phyloP scores from a whole-genome alignment of 2,797 vertebrate genomes.

The Arrhamphus sclerolepis region DNA sequence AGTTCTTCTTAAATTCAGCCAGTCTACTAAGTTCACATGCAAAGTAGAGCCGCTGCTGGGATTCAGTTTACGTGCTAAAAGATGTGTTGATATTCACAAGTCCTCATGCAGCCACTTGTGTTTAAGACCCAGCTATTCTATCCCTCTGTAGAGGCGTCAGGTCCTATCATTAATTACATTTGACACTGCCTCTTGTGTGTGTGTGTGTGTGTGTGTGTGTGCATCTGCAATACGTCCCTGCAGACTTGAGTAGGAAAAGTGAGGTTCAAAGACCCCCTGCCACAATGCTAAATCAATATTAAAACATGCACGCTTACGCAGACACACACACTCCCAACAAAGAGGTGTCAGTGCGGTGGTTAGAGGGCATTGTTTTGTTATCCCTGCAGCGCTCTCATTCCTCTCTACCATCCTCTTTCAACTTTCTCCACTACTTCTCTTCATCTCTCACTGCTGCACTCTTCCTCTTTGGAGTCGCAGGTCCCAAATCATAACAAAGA shows the following conservation, averaged over 20 bases:
- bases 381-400: slow-evolving; percentile 55
- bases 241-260: slow-evolving; percentile 81
- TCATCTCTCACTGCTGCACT: slow-evolving; percentile 11
- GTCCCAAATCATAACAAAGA: no score
- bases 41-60: slow-evolving; percentile 63
- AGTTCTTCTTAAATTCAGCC: slow-evolving; percentile 31
- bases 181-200: slow-evolving; percentile 51
- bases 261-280: slow-evolving; percentile 87
- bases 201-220: slow-evolving; percentile 35
- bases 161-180: slow-evolving; percentile 72
- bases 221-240: slow-evolving; percentile 71
- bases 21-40: slow-evolving; percentile 64
- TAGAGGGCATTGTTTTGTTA: slow-evolving; percentile 80
- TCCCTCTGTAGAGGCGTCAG: slow-evolving; percentile 54
- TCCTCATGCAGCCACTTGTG: slow-evolving; percentile 1
- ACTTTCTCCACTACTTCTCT: slow-evolving; percentile 17
- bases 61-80: slow-evolving; percentile 42
- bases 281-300: slow-evolving; percentile 96
- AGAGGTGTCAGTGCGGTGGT: slow-evolving; percentile 83
- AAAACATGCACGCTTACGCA: slow-evolving; percentile 76
- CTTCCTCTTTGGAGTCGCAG: slow-evolving; percentile 16
- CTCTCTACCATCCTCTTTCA: slow-evolving; percentile 42
- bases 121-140: slow-evolving; percentile 26
- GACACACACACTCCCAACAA: slow-evolving; percentile 84
- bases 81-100: slow-evolving; percentile 32